phyloP scores from a whole-genome alignment of 2,888 invertebrate species.

The Drosophila paranaensis region DNA sequence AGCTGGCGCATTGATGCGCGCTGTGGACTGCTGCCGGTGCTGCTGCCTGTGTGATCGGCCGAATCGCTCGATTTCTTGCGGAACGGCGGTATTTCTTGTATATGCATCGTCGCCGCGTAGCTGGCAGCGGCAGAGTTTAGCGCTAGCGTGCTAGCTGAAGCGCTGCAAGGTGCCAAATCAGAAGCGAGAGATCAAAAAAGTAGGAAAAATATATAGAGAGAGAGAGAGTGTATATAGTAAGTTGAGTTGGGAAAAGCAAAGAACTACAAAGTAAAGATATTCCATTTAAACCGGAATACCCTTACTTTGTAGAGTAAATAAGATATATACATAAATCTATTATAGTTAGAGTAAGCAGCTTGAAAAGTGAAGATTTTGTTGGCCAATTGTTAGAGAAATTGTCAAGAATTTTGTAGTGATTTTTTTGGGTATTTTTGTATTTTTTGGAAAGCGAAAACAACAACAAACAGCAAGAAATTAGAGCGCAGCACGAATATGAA shows the following conservation, averaged over 20 bases:
- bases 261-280: conserved; percentile 3
- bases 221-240: not conserved
- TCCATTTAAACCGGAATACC: conserved; percentile 25
- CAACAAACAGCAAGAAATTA: conserved; percentile 42
- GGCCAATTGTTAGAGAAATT: conserved; percentile 35
- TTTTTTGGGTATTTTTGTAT: not conserved
- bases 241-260: not conserved
- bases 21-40: conserved; percentile 83
- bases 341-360: conserved; percentile 30
- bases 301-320: not conserved
- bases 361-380: conserved; percentile 29
- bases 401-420: conserved; percentile 41
- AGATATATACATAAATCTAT: conserved; percentile 1
- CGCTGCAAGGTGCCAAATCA: conserved; percentile 65
- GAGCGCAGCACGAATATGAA: conserved; percentile 25
- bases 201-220: not conserved
- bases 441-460: conserved; percentile 38
- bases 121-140: conserved; percentile 72
- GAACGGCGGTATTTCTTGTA: conserved; percentile 85
- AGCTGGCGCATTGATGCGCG: conserved; percentile 59
- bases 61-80: conserved; percentile 84
- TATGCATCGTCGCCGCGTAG: conserved; percentile 82
- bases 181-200: conserved; percentile 30
- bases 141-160: conserved; percentile 82
- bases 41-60: conserved; percentile 81